Conservation (phyloP, 2,113 vertebrate species). For the Candoia aspera region DNA sequence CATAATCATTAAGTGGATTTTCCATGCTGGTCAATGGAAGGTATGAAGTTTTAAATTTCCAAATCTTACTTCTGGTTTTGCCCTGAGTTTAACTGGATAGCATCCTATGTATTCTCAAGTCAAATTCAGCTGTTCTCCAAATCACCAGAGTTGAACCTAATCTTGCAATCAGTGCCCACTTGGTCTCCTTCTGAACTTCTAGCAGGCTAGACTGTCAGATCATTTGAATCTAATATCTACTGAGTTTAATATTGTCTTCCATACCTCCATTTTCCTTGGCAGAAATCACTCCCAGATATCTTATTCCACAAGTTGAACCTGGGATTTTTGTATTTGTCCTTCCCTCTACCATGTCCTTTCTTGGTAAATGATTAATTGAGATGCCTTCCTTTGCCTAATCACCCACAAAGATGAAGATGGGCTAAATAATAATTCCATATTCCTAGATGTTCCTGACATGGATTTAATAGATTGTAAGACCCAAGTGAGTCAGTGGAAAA, state of each 20-base stretch:
- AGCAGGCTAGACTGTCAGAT: background rate
- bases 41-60: background rate
- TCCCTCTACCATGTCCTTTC: too few relatives aligned
- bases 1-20: background rate
- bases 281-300: background rate
- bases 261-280: background rate
- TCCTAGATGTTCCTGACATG: constrained; percentile 55
- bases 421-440: constrained; percentile 36
- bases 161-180: background rate
- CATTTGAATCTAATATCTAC: background rate
- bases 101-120: background rate
- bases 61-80: background rate
- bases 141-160: background rate
- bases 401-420: background rate
- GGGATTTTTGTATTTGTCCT: too few relatives aligned
- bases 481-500: constrained; percentile 63
- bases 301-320: background rate
- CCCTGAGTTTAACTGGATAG: background rate
- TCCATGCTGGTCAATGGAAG: background rate
- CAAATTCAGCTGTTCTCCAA: background rate
- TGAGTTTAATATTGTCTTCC: background rate
- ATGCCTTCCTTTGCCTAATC: background rate
- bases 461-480: constrained; percentile 53
- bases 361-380: background rate
- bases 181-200: background rate